Evolutionary conservation across 2,888 invertebrate species (phyloP).

Genomic region (Vesta saturnalis): DNA sequence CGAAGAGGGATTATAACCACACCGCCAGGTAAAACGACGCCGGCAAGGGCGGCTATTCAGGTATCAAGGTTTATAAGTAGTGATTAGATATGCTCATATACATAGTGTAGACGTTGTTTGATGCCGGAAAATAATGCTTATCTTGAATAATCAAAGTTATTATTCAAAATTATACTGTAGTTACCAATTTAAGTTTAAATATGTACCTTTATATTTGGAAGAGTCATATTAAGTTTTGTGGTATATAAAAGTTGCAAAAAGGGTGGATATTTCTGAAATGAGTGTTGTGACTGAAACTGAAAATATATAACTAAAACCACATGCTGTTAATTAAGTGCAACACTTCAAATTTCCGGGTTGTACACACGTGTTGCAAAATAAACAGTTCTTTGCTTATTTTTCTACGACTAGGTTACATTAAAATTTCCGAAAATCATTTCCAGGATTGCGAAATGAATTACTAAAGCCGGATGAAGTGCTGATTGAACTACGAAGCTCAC

Average conservation of each 20-base stretch:
- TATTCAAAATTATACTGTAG: constrained; percentile 16
- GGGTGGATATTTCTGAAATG: constrained; percentile 6
- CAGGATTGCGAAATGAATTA: too few relatives aligned
- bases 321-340: constrained; percentile 14
- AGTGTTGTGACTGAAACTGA: constrained; percentile 15
- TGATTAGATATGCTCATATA: constrained; percentile 42
- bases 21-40: constrained; percentile 48
- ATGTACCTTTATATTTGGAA: neutral
- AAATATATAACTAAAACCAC: constrained; percentile 10
- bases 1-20: constrained; percentile 43
- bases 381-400: neutral
- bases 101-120: constrained; percentile 33
- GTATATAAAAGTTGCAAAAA: neutral
- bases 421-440: too few relatives aligned
- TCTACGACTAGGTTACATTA: too few relatives aligned
- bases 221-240: neutral
- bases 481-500: too few relatives aligned
- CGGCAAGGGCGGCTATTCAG: constrained; percentile 36
- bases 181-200: too few relatives aligned
- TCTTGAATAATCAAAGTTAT: constrained; percentile 27
- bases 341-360: constrained; percentile 15
- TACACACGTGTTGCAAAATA: constrained; percentile 14
- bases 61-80: constrained; percentile 41
- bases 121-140: constrained; percentile 26
- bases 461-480: too few relatives aligned